Evolutionary conservation across 2,888 invertebrate species (phyloP), one percentile per base, ranked within the genome.

Genomic region (Erynnis tages): DNA sequence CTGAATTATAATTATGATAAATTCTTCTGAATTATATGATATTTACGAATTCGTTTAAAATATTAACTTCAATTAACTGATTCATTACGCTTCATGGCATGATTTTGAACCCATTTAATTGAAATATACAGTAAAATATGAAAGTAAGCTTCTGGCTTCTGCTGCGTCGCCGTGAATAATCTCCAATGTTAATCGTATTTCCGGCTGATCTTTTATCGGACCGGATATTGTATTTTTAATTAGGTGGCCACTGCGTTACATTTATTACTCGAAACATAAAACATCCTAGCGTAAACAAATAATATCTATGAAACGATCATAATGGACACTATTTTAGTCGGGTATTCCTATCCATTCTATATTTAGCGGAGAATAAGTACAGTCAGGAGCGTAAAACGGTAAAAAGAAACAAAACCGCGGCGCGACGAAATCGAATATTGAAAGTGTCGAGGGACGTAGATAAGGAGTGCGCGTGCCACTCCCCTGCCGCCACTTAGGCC

Each of bases 401-500:
- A 37, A 56, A 68, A 68, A 69, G 63, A 65, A 76, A 76, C 71
- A 73, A 75, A 76, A 76, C 71, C 71, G 71, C 69, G 69, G 66
- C 72, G 76, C 77, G 73, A 76, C 77, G 80, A 79, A 84, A 83
- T 81, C 84, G 84, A 88, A 86, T 85, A 87, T 85, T 86, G 87
- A 84, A 87, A 88, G 86, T 89, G 89, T 89, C 86, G 81, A 85
- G 80, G 79, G 84, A 83, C 79, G 76, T 64, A 74, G 88, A 87
- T 87, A 88, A 86, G 83, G 63, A 72, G 60, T 44, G 21, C 87
- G 83, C 89, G 88, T 82, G 89, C 78, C 82, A 73, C 79, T 78
- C 81, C 84, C 84, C 71, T 66, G 77, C 79, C 78, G 74, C 82
- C 89, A 88, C 88, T 88, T 85, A 87, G 81, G 66, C 76, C 72